These are phyloP conservation scores for Glyptemys insculpta DNA, from an alignment of 2,797 vertebrate species.

Conservation along the genomic window DNA sequence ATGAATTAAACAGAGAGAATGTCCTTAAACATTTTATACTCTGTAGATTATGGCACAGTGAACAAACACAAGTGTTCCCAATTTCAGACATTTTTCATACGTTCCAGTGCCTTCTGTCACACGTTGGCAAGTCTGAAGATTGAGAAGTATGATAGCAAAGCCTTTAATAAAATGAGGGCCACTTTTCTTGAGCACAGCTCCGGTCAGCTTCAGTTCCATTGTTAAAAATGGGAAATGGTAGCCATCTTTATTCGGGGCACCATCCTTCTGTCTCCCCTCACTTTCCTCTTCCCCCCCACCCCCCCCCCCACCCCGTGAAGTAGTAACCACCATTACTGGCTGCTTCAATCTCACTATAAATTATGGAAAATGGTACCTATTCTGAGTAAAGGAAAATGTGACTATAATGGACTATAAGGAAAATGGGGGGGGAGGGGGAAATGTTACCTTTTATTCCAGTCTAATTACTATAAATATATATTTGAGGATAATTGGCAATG, in stretches of 20 bases:
- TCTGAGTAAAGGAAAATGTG: neutral
- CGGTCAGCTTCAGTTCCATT: neutral
- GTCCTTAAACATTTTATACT: neutral
- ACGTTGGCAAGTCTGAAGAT: neutral
- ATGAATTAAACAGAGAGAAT: neutral
- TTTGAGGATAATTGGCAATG: accelerated
- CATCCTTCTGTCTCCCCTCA: neutral
- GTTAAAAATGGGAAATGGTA: neutral
- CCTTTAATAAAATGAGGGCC: neutral
- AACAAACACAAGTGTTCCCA: neutral
- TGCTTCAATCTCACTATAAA: neutral
- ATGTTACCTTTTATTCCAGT: neutral
- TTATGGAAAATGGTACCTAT: neutral
- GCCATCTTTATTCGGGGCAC: neutral
- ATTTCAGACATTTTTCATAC: neutral
- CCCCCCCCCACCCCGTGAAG: too few species aligned
- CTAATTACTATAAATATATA: accelerated
- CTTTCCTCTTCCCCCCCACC: too few species aligned
- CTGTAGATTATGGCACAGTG: neutral
- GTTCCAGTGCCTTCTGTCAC: neutral
- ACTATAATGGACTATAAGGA: neutral
- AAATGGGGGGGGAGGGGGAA: neutral
- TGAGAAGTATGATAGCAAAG: neutral
- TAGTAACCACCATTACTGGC: neutral
- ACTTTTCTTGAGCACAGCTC: too few species aligned